Evolutionary conservation across 2,113 vertebrate genomes (phyloP).

Genomic region (Cariama cristata): DNA sequence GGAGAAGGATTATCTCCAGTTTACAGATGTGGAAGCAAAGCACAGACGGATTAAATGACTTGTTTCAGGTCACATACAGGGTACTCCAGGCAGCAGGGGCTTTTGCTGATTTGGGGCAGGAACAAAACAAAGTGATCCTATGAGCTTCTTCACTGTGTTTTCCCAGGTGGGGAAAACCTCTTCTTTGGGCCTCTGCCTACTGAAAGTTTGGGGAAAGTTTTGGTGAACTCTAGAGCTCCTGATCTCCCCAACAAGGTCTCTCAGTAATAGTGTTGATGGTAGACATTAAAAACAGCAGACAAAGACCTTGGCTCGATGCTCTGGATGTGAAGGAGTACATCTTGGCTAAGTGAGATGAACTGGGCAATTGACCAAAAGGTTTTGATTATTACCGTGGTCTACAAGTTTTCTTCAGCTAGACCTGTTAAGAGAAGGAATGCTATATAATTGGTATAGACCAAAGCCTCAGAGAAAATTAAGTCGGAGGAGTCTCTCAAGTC

Average conservation of each 20-base stretch:
- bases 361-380: background rate
- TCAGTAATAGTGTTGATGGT: background rate
- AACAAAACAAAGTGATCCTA: background rate
- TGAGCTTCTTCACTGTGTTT: background rate
- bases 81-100: background rate
- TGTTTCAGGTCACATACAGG: constrained; percentile 41
- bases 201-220: background rate
- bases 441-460: background rate
- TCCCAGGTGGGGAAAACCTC: background rate
- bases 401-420: background rate
- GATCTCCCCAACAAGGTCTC: background rate
- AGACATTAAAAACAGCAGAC: background rate
- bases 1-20: constrained; percentile 53
- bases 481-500: background rate
- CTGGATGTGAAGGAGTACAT: background rate
- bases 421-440: background rate
- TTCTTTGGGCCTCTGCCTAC: background rate
- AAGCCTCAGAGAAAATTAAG: background rate
- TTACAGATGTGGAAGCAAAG: constrained; percentile 47
- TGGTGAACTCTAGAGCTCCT: background rate
- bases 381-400: background rate
- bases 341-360: background rate
- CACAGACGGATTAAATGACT: constrained; percentile 25
- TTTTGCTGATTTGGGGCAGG: background rate
- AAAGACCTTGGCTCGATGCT: background rate